A percentile compares a stretch with the other conserved stretches of the same genome.
Evolutionary conservation across 2,113 vertebrate species (phyloP).

Genomic region (Paradoxurus hermaphroditus): DNA sequence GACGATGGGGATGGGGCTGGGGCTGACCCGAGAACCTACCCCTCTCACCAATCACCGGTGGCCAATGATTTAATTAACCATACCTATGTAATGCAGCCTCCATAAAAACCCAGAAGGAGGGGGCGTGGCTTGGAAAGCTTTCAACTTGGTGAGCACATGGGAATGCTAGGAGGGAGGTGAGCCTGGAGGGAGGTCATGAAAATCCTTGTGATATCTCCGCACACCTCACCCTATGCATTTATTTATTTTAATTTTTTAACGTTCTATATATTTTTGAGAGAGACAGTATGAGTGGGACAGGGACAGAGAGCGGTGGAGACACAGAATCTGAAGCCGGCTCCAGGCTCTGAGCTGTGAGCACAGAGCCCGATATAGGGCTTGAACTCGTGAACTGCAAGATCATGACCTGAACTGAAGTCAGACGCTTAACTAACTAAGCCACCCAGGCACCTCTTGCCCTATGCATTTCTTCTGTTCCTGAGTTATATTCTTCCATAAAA

Average conservation of each 20-base stretch:
- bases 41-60: too few species aligned
- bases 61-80: background rate
- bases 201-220: background rate
- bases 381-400: too few species aligned
- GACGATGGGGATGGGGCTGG: background rate
- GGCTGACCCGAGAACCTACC: background rate
- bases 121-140: background rate
- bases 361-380: too few species aligned
- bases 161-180: background rate
- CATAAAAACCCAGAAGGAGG: background rate
- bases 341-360: too few species aligned
- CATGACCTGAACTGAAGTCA: too few species aligned
- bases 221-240: background rate
- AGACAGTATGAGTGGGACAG: too few species aligned
- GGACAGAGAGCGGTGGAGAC: too few species aligned
- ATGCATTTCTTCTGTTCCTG: background rate
- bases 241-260: too few species aligned
- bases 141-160: background rate
- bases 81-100: background rate
- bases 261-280: too few species aligned
- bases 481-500: background rate
- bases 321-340: too few species aligned
- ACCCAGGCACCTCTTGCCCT: background rate
- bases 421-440: too few species aligned
- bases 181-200: too few species aligned